Evolutionary conservation across 2,113 vertebrate species (phyloP), one percentile per base, ranked within the genome.

Genomic region (Coregonus clupeaformis): DNA sequence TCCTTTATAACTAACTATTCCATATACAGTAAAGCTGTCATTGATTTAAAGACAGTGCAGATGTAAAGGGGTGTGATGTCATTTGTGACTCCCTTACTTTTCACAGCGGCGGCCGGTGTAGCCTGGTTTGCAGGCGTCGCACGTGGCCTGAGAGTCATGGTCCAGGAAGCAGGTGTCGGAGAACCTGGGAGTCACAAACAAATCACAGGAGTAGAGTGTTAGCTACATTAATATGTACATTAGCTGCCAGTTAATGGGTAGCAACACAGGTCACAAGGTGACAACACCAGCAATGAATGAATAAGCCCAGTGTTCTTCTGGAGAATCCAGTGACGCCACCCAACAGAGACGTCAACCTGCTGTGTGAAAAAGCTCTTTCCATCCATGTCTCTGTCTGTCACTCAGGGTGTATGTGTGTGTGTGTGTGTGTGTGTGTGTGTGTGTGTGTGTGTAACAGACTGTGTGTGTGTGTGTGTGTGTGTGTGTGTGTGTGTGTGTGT

Each of bases 81-180:
- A 70, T 16, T 74, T 36, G 32, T 36, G 32, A 36, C 87, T 94
- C 79, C 7, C 36, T 36, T 42, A 97, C 97, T 92, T 96, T 88
- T 98, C 97, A 55, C 97, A 99, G 68, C 96, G 95, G 69, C 96
- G 94, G 30, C 97, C 97, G 0, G 93, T 90, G 67, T 99, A 98
- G 18, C 97, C 97, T 0, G 89, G 88, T 9, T 89, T 92, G 5
- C 97, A 99, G 3, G 95, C 94, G 0, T 99, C 97, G 0, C 97
- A 99, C 0, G 96, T 99, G 18, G 97, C 94, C 83, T 97, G 97
- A 1, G 92, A 91, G 0, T 99, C 97, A 0, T 93, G 92, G 80
- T 98, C 96, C 91, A 99, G 64, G 86, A 98, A 98, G 88, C 97
- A 99, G 0, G 96, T 96, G 73, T 95, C 92, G 0, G 97, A 99